Evolutionary conservation across 2,888 invertebrate genomes (phyloP), one percentile per base, ranked within the genome.

Genomic region (Spodoptera exigua): DNA sequence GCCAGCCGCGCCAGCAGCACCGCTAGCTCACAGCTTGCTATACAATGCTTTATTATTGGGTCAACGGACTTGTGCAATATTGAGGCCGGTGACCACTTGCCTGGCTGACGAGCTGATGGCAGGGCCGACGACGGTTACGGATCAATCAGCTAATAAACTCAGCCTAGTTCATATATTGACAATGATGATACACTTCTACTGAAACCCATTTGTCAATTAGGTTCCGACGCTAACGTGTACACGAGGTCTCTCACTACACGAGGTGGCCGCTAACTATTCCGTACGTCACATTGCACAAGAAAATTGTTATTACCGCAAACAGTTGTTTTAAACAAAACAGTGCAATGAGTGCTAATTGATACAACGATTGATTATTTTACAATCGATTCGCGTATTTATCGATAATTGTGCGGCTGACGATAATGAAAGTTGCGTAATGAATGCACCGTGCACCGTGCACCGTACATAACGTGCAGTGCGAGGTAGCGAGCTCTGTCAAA

Each of bases 11-110:
- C 78, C 27, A 27, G 27, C 79, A 70, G 57, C 67, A 74, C 74
- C 77, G 79, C 80, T 77, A 74, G 45, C 36, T 67, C 46, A 59
- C 47, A 18, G 55, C 69, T 70, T 65, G 70, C 55, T 57, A 61
- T 40, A 37, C 63, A 65, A 69, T 70, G 61, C 64, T 58, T 70
- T 75, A 80, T 74, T 80, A 80, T 74, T 80, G 78, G 81, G 81
- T 83, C 79, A 82, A 80, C 58, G 83, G 66, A 73, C 81, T 66
- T 34, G 49, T 61, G 48, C 44, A 39, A 34, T 55, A 66, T 72
- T 69, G 48, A 72, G 68, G 68, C 72, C 67, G 41, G 51, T 56
- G 67, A 55, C 55, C 68, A 72, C n/a, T 69, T 56, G 51, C 39
- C 27, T 40, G 48, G 40, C 36, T 27, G 56, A 45, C 39, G 47